Evolutionary conservation across 2,888 invertebrate species (phyloP), one percentile per base, ranked within the genome.

Genomic region (Drosophila bunnanda): DNA sequence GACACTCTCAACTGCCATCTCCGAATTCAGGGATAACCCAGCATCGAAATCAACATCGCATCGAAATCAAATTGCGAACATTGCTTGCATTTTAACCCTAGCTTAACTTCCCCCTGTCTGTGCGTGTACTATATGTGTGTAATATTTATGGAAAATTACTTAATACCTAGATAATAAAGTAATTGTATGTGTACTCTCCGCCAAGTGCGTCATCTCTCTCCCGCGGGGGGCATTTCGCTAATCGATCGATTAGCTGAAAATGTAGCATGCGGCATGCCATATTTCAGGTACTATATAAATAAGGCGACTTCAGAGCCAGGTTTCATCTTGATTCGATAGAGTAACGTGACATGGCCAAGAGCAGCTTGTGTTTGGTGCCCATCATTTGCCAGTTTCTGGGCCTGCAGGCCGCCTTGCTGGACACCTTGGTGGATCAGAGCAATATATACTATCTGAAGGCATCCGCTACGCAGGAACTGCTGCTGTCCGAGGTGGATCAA

Each of bases 141-240:
- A 82, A 54, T 80, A 84, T 84, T 87, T 79, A 79, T 87, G 85
- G 75, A 81, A 84, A 84, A 64, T 82, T 77, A 75, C 77, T 69
- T 71, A 82, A 82, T 77, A 75, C 28, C 50, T 58, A 67, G 85
- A 55, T 68, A 87, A 87, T 87, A 87, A 77, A 84, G 54, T 62
- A 66, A 57, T 61, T 43, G 46, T 65, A 39, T 64, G 59, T 68
- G 56, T 68, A 69, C 41, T n/a, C 43, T 30, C n/a, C 25, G 25
- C 38, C 43, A 38, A 38, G 38, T 70, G 71, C 82, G 75, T 82
- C 82, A 74, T 56, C 41, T 30, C 25, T 20, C 32, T n/a, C n/a
- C n/a, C 20, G 15, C 15, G 15, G 46, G 58, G 13, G 38, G 46
- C 48, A 48, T 50, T 64, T 17, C 13, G 7, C 59, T 77, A 85